Conservation (phyloP, 2,113 vertebrate genomes). For the Ginglymostoma cirratum region DNA sequence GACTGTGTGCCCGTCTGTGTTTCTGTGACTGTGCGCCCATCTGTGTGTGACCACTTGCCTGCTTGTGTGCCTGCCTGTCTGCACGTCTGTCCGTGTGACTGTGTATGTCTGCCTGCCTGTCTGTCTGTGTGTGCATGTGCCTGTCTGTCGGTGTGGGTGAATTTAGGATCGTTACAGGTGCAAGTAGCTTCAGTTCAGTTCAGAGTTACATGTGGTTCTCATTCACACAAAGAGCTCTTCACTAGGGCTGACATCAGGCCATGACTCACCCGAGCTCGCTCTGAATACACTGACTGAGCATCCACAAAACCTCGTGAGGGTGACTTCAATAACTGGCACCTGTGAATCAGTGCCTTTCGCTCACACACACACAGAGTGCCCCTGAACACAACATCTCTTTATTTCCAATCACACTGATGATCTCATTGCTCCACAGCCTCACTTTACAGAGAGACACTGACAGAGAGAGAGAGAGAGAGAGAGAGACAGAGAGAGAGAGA, state of each 20-base stretch:
- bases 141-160: background rate
- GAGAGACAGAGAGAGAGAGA: background rate
- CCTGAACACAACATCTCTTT: background rate
- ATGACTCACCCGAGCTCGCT: background rate
- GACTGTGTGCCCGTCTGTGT: no score
- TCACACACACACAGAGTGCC: background rate
- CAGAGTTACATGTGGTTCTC: background rate
- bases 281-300: background rate
- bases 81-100: no score
- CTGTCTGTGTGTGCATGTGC: no score
- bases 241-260: background rate
- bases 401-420: background rate
- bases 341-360: background rate
- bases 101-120: no score
- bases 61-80: no score
- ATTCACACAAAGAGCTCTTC: background rate
- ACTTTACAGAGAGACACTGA: background rate
- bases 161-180: background rate
- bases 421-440: background rate
- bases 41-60: no score
- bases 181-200: background rate
- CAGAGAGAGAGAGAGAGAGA: background rate
- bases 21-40: no score
- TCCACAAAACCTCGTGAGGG: background rate
- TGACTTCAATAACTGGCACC: slow-evolving; percentile 1